Base-by-base conservation (phyloP, 2,888 invertebrate species). In the Elysia crispata region DNA sequence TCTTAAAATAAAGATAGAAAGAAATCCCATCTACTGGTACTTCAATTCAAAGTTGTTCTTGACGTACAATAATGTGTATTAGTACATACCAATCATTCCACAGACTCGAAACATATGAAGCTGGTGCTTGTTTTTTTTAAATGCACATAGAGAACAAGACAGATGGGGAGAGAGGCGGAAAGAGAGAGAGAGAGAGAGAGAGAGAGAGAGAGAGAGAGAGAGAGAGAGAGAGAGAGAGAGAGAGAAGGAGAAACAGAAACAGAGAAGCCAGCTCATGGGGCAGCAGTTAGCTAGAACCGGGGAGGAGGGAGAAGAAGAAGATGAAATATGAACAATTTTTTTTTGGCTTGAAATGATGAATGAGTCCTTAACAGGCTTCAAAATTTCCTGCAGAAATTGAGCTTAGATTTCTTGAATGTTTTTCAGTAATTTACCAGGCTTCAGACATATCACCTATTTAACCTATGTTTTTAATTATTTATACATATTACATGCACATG, bases 111-210 rank as follows among this genome's bases (percentile, higher is more conserved):
- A n/a, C n/a, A n/a, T n/a, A n/a, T n/a, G n/a, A n/a, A n/a, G n/a
- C n/a, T 8, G 30, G 11, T 11, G 25, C 13, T 15, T 15, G 8
- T 20, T 15, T 20, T n/a, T 11, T n/a, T n/a, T 15, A 64, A 64
- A 23, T 11, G 25, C 23, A 73, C 20, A 54, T 25, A 73, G 49
- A 73, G 30, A 41, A 57, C 23, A 28, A 74, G 57, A 74, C 18
- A 60, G 60, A 74, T 54, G 57, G 60, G 23, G 31, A 57, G 57
- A 72, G 13, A 31, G 15, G 30, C 15, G 31, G 15, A 69, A 69
- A 28, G n/a, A n/a, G n/a, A n/a, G n/a, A n/a, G n/a, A n/a, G n/a
- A n/a, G n/a, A n/a, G n/a, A n/a, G n/a, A n/a, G n/a, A n/a, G n/a
- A n/a, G n/a, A n/a, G n/a, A n/a, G n/a, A n/a, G n/a, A n/a, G n/a